Evolutionary conservation across 2,113 vertebrate genomes (phyloP), one percentile per base, ranked within the genome.

Genomic region (Synodontis membranacea): DNA sequence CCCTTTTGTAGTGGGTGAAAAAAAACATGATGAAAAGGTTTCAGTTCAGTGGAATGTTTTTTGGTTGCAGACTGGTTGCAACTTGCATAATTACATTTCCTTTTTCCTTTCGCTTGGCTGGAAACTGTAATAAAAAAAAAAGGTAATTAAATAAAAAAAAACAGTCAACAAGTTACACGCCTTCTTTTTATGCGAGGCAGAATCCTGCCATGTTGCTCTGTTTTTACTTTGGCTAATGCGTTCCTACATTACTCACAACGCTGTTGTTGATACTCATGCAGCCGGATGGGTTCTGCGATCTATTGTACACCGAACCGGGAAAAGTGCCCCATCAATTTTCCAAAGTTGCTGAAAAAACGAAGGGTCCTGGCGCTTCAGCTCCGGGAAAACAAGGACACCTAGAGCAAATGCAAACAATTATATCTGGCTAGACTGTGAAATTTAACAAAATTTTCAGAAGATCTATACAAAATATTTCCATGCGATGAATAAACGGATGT

Each of bases 1-100:
- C 80, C 66, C 78, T 82, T 60, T 79, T 44, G 62, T 83, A 86
- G 34, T 42, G 23, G 52, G 76, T 64, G 31, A 70, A 79, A 74
- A 82, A 82, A 87, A n/a, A 28, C 39, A 34, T 58, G 48, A 58
- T 75, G 42, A 74, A 60, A 54, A 58, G 76, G 37, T 62, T 56
- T 48, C 9, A 17, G 37, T 62, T 14, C 1, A 56, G 37, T 50
- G 31, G 15, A 39, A 64, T 39, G 70, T n/a, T 17, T 31, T 66
- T 62, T 62, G 4, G 11, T n/a, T n/a, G 3, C 54, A 9, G 44
- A 34, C 60, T 74, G 4, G n/a, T 50, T 23, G 12, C 5, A 28
- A 31, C 52, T 62, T 66, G 80, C 42, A 46, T 78, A 14, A 83
- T 76, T 39, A 52, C 42, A 39, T 44, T 46, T 46, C 68, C 34